A percentile compares a stretch with the other conserved stretches of the same genome.
phyloP scores from a whole-genome alignment of 1,140 invertebrate species.

The Pygmarrhopalites habei region DNA sequence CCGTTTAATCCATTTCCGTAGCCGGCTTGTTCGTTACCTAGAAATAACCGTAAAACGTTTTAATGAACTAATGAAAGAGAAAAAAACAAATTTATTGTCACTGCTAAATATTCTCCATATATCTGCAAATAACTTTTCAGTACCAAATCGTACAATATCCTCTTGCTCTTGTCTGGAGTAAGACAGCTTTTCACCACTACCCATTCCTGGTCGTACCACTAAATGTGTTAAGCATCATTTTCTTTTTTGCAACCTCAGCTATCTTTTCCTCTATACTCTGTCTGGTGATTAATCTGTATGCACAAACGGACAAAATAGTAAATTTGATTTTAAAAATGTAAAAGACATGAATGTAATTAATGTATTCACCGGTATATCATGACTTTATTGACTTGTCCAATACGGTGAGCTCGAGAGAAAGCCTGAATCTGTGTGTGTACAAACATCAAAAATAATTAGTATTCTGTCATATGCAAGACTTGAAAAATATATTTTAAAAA shows the following conservation, averaged over 20 bases:
- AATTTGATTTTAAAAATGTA: conserved; percentile 99
- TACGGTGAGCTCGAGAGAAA: conserved; percentile 97
- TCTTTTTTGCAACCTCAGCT: conserved; percentile 92
- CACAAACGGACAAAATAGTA: conserved; percentile 93
- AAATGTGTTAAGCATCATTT: conserved; percentile 99
- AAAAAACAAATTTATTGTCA: no score
- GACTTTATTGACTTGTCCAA: conserved; percentile 95
- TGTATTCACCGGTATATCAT: conserved; percentile 88
- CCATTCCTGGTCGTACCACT: conserved; percentile 84
- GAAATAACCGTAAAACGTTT: no score
- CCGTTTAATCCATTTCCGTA: no score
- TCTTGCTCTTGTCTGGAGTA: conserved; percentile 99
- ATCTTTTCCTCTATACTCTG: conserved; percentile 98
- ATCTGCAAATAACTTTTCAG: conserved; percentile 97
- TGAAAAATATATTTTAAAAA: no score
- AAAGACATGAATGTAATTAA: neutral
- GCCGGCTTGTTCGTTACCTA: no score
- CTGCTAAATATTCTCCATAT: no score
- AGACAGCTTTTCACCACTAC: conserved; percentile 85
- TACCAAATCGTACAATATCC: conserved; percentile 98
- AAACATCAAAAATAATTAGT: no score
- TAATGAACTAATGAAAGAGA: no score
- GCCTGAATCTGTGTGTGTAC: no score
- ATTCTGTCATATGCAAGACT: no score
- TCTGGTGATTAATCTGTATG: conserved; percentile 97